Evolutionary conservation across 2,888 invertebrate genomes (phyloP).

Genomic region (Microplitis deprimator): DNA sequence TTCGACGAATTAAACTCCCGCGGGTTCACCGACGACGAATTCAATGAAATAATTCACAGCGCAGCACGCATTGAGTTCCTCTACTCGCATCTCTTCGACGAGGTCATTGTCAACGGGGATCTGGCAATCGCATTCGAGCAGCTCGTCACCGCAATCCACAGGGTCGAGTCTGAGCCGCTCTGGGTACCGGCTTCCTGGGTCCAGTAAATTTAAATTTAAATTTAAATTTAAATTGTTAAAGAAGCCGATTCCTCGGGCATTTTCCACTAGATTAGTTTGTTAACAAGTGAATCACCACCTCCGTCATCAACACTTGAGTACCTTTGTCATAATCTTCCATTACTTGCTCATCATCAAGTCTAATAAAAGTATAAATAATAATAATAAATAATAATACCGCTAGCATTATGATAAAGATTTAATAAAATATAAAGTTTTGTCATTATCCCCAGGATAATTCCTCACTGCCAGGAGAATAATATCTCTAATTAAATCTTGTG

Average conservation of each 20-base stretch:
- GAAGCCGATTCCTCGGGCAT: background rate
- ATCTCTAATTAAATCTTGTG: slow-evolving; percentile 42
- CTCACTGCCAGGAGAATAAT: slow-evolving; percentile 46
- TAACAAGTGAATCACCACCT: slow-evolving; percentile 11
- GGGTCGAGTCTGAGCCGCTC: slow-evolving; percentile 91
- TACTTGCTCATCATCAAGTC: background rate
- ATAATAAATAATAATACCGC: background rate
- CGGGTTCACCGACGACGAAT: slow-evolving; percentile 94
- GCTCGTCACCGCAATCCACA: slow-evolving; percentile 84
- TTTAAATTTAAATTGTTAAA: slow-evolving; percentile 28
- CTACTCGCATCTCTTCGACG: slow-evolving; percentile 95
- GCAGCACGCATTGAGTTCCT: slow-evolving; percentile 91
- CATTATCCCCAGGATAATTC: slow-evolving; percentile 40
- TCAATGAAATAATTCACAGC: slow-evolving; percentile 87
- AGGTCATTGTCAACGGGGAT: slow-evolving; percentile 92
- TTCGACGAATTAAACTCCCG: slow-evolving; percentile 92
- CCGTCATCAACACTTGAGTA: background rate
- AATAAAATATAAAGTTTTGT: background rate
- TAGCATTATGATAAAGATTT: too few species aligned
- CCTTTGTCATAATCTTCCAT: background rate
- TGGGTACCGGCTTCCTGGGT: slow-evolving; percentile 98
- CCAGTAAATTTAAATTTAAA: slow-evolving; percentile 74
- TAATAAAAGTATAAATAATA: background rate
- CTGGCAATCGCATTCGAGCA: slow-evolving; percentile 88
- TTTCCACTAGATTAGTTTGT: slow-evolving; percentile 4